Evolutionary conservation across 2,797 vertebrate species (phyloP).

Genomic region (Bucorvus abyssinicus): DNA sequence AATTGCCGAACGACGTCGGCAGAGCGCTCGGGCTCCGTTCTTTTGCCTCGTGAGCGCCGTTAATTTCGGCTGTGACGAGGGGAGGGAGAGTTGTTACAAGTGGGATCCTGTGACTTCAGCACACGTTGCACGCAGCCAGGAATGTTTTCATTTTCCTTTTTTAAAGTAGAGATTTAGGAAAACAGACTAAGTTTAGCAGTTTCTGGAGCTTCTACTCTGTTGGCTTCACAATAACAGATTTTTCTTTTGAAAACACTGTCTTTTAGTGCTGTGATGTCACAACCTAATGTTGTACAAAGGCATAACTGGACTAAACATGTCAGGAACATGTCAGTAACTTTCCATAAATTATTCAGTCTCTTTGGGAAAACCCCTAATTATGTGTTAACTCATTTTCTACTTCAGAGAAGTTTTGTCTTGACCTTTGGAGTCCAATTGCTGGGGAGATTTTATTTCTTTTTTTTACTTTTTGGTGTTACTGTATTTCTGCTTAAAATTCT

Average conservation of each 20-base stretch:
- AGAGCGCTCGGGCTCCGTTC: neutral
- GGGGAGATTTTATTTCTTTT: neutral
- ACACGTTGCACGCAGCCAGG: conserved; percentile 51
- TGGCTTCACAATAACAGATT: conserved; percentile 9
- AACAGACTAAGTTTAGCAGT: conserved; percentile 3
- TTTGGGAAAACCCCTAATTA: conserved; percentile 70
- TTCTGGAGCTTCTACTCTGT: conserved; percentile 21
- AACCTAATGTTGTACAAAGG: conserved; percentile 34
- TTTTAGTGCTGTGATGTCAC: conserved; percentile 52
- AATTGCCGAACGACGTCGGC: neutral
- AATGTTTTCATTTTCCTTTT: conserved; percentile 61
- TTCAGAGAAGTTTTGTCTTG: conserved; percentile 55
- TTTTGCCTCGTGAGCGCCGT: neutral
- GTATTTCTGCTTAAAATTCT: conserved; percentile 1
- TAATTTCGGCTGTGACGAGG: conserved; percentile 43
- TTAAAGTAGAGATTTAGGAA: neutral
- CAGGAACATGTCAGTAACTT: conserved; percentile 68
- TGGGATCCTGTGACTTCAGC: conserved; percentile 50
- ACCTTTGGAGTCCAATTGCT: conserved; percentile 13
- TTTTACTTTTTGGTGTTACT: neutral
- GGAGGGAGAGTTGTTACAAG: conserved; percentile 55
- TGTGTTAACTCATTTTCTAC: conserved; percentile 63
- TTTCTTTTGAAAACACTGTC: conserved; percentile 30
- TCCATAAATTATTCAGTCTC: conserved; percentile 67
- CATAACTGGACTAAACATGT: conserved; percentile 63